Conservation (phyloP, 1,140 invertebrate genomes). For the Cephus cinctus region DNA sequence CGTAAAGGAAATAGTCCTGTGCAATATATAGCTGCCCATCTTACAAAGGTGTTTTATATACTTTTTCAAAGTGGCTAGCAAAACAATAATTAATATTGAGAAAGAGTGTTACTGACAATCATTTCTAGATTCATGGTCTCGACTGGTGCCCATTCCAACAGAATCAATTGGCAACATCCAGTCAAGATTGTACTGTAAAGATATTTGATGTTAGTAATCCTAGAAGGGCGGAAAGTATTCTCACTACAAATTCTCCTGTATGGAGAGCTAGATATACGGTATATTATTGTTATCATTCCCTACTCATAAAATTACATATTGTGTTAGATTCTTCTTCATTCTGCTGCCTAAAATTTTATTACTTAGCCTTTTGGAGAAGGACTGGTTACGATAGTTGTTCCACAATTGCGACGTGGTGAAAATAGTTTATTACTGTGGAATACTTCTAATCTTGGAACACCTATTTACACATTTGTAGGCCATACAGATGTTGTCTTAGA, state of each 20-base stretch:
- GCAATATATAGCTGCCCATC: constrained; percentile 91
- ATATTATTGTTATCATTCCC: constrained; percentile 25
- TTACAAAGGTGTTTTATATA: constrained; percentile 65
- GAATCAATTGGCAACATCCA: constrained; percentile 86
- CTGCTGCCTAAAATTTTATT: constrained; percentile 11
- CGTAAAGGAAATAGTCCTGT: constrained; percentile 83
- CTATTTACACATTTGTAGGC: constrained; percentile 86
- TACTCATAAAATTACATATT: not conserved
- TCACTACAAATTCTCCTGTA: constrained; percentile 84
- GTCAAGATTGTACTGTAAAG: constrained; percentile 93
- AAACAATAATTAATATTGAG: constrained; percentile 1
- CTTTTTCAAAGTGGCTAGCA: constrained; percentile 6
- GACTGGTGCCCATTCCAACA: constrained; percentile 90
- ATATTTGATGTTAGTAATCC: constrained; percentile 90
- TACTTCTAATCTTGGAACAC: constrained; percentile 66
- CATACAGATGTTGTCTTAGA: constrained; percentile 93
- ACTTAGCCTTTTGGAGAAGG: constrained; percentile 87
- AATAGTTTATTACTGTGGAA: constrained; percentile 84
- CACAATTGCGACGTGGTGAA: constrained; percentile 75
- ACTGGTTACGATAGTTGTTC: constrained; percentile 85
- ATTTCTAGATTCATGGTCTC: constrained; percentile 78
- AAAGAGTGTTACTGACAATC: not conserved
- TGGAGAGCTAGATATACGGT: constrained; percentile 91
- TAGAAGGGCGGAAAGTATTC: constrained; percentile 74
- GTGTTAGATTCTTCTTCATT: constrained; percentile 6